phyloP scores from a whole-genome alignment of 2,113 vertebrate species.

The Condylura cristata region DNA sequence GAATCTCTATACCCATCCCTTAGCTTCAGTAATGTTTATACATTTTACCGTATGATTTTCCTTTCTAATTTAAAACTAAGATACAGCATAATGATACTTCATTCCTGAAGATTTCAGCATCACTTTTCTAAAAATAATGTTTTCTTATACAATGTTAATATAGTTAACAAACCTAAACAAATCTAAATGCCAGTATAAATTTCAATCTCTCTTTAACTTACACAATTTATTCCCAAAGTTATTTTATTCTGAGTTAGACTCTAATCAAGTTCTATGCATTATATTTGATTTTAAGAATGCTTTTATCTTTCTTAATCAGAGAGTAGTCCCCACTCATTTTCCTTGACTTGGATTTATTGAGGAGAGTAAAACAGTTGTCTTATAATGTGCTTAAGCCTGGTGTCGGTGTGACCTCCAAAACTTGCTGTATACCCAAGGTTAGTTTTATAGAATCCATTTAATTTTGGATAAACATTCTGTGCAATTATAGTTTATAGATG shows the following conservation, averaged over 20 bases:
- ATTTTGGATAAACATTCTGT: not conserved
- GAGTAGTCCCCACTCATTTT: not conserved
- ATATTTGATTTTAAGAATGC: not conserved
- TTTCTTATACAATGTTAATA: not conserved
- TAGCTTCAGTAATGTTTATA: not conserved
- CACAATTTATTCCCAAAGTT: not conserved
- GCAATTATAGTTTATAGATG: not conserved
- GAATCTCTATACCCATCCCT: not conserved
- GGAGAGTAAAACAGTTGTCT: not conserved
- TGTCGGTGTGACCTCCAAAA: not conserved
- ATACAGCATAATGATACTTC: not conserved
- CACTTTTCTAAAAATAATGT: not conserved
- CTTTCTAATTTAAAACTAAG: not conserved
- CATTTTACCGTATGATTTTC: not conserved
- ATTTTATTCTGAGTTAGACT: not conserved
- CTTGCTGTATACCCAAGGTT: not conserved
- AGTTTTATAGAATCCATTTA: not conserved
- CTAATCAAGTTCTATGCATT: not conserved
- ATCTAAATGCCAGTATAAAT: not conserved
- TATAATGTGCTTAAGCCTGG: not conserved
- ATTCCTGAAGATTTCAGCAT: not conserved
- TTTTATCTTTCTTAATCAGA: not conserved
- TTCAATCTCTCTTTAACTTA: not conserved
- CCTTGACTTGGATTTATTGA: not conserved
- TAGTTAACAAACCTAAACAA: not conserved